Base-by-base conservation (phyloP, 2,888 invertebrate genomes). In the Muscina levida region DNA sequence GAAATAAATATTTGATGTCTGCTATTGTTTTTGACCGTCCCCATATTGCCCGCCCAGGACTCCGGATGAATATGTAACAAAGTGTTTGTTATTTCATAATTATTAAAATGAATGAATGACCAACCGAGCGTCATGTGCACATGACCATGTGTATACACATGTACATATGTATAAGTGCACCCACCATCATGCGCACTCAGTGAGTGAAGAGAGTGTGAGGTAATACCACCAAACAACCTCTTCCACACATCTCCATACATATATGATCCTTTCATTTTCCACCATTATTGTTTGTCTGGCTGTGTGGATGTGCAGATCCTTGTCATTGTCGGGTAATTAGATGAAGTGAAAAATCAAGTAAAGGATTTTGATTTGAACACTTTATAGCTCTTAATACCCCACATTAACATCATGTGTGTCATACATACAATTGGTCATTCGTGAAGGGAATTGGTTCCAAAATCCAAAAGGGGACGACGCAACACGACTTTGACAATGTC, bases 261-360 rank as follows among this genome's bases (percentile, higher is more conserved):
- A 6, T 48, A 15, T n/a, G 1, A 11, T 48, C 48, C 2, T 56
- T n/a, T 17, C 31, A 15, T 4, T 31, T 15, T 31, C 8, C n/a
- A 57, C 57, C n/a, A 6, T 8, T 59, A 59, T 8, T 51, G 51
- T 56, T 13, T 17, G 46, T 37, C 8, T 19, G 15, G 31, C 24
- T 37, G 0, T 44, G 44, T n/a, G 2, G 44, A 46, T 17, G 31
- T 31, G 26, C 39, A 10, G 37, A 53, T 72, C 65, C 75, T 62
- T 72, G 72, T 68, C 68, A 72, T 72, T 77, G 74, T 51, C 70
- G 70, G 51, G 53, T 70, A 73, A 66, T 77, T 66, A 71, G 79
- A 70, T 57, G 68, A 72, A 80, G 59, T 77, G 73, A 51, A 76
- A 80, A 72, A 66, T 56, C 68, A 76, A 76, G 72, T 77, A 57